Conservation (phyloP, 2,888 invertebrate genomes). For the Hemicrepidius hirtus region DNA sequence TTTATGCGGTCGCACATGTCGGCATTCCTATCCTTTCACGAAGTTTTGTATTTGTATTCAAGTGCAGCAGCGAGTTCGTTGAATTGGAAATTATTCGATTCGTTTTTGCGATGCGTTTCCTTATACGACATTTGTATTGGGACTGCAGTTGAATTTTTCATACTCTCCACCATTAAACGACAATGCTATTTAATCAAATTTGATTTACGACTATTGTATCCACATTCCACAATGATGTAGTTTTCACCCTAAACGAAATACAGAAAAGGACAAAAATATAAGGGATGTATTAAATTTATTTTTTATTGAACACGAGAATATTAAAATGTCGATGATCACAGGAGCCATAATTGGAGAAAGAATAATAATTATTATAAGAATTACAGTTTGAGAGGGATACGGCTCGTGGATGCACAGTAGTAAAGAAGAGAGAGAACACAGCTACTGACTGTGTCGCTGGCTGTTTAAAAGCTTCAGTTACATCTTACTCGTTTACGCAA, state of each 20-base stretch:
- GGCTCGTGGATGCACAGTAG: too few species aligned
- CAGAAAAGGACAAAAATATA: not conserved
- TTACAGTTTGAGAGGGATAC: too few species aligned
- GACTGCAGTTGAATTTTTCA: slow-evolving; percentile 43
- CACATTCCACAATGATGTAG: not conserved
- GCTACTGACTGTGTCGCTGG: too few species aligned
- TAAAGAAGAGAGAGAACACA: too few species aligned
- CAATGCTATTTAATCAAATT: slow-evolving; percentile 36
- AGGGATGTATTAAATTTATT: too few species aligned
- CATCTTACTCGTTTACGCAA: too few species aligned
- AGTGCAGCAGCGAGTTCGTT: slow-evolving; percentile 53
- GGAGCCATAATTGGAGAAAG: too few species aligned
- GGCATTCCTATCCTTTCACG: slow-evolving; percentile 54
- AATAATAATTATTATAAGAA: too few species aligned
- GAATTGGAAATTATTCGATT: slow-evolving; percentile 57
- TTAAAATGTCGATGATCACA: too few species aligned
- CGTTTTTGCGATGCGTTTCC: slow-evolving; percentile 53
- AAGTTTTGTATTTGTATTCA: slow-evolving; percentile 52
- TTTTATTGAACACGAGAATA: too few species aligned
- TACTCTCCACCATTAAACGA: slow-evolving; percentile 32
- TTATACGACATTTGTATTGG: slow-evolving; percentile 52
- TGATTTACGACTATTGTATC: slow-evolving; percentile 22
- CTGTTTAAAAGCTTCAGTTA: too few species aligned
- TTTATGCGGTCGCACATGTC: slow-evolving; percentile 54
- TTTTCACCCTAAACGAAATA: not conserved